Conservation (phyloP, 2,113 vertebrate genomes). For the Octodon degus region DNA sequence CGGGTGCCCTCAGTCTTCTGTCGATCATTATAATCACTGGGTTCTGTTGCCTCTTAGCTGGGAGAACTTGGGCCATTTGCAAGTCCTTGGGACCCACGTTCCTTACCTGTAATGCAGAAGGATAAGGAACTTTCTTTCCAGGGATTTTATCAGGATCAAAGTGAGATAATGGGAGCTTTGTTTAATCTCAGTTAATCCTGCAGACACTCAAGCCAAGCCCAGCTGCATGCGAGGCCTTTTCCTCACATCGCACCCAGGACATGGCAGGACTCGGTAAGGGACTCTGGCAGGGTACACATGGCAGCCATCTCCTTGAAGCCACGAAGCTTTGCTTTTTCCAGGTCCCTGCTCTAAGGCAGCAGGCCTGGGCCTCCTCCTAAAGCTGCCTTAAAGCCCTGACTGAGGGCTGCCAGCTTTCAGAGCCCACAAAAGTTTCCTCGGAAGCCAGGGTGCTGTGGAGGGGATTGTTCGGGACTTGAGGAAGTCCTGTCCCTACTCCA, state of each 20-base stretch:
- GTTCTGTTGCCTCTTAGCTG: not conserved
- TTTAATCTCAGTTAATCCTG: constrained; percentile 25
- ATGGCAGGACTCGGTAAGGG: not conserved
- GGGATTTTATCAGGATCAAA: constrained; percentile 46
- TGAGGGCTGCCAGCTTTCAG: not conserved
- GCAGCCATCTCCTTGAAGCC: not conserved
- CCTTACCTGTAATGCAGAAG: not conserved
- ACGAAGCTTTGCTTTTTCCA: not conserved
- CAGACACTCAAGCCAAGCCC: not conserved
- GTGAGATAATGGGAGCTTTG: constrained; percentile 19
- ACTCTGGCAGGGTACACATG: not conserved
- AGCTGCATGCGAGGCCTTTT: not conserved
- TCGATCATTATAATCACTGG: not conserved
- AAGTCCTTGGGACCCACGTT: not conserved
- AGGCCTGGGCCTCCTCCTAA: not conserved
- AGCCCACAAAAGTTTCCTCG: not conserved
- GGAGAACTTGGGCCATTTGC: not conserved
- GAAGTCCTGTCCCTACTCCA: not conserved
- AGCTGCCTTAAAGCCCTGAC: not conserved
- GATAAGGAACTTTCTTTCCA: not conserved
- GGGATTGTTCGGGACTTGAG: not conserved
- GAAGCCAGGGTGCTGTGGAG: not conserved
- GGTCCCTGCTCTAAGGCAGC: not conserved
- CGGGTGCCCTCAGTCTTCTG: fast-evolving
- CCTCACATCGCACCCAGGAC: not conserved